Base-by-base conservation (phyloP, 2,888 invertebrate species). In the Chydorus sphaericus region DNA sequence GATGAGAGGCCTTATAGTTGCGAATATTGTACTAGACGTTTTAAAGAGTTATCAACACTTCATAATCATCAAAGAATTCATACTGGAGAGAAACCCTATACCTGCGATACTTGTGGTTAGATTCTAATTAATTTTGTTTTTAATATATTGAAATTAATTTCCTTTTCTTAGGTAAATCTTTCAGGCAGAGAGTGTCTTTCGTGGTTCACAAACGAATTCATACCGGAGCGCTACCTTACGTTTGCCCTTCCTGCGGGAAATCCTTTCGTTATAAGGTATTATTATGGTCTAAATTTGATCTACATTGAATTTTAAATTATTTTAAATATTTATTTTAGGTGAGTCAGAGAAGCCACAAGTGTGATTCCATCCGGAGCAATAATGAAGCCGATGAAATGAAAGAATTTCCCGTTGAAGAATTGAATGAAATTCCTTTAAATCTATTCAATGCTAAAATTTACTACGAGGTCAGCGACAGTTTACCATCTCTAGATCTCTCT, bases 31-130 rank as follows among this genome's bases (percentile, higher is more conserved):
- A 85, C 86, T 0, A 75, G 87, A 59, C 80, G 86, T 29, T 89
- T 89, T 66, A 89, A 88, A 67, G 89, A 89, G 69, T 72, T 88
- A 28, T 88, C 88, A 2, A 89, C 89, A 1, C 73, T 89, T 56
- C 87, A 88, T 65, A 89, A 89, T 67, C 89, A 89, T 66, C 83
- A 85, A 67, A 73, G 89, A 59, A 89, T 89, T 61, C 75, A 85
- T 67, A 84, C 84, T 0, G 88, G 89, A 1, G 88, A 88, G 67
- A 83, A 87, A 64, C 88, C 88, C 4, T 89, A 86, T 65, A 82
- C 82, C 30, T 89, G 89, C 68, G 87, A 88, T 75, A 83, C 83
- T 51, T 89, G 89, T 67, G 88, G 88, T 87, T 14, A 26, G 44
- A 16, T n/a, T 16, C 2, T 20, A 39, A 39, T n/a, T 14, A 20